Evolutionary conservation across 2,888 invertebrate genomes (phyloP).

Genomic region (Drosophila buzzatii): DNA sequence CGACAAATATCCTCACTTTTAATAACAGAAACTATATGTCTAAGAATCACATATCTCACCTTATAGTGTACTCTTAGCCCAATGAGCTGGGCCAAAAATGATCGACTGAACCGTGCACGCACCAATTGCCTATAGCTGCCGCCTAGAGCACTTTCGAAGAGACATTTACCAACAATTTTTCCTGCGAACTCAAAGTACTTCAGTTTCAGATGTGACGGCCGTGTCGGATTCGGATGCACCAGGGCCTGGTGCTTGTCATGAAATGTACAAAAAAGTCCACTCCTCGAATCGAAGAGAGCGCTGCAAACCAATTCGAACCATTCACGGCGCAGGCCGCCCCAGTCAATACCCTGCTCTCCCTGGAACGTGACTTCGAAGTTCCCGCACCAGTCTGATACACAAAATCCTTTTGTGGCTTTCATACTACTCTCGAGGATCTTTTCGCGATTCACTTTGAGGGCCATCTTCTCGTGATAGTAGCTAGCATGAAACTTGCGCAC

Average conservation of each 20-base stretch:
- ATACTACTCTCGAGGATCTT: conserved; percentile 93
- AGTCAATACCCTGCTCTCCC: conserved; percentile 98
- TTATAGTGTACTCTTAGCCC: conserved; percentile 96
- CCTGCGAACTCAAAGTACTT: conserved; percentile 97
- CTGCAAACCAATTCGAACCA: conserved; percentile 97
- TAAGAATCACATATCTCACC: conserved; percentile 85
- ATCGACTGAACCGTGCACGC: conserved; percentile 94
- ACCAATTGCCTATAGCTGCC: conserved; percentile 95
- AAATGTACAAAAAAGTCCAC: conserved; percentile 93
- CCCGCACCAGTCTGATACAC: conserved; percentile 96
- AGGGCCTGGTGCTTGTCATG: conserved; percentile 94
- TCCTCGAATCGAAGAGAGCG: conserved; percentile 93
- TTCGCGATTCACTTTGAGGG: conserved; percentile 92
- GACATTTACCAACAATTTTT: conserved; percentile 96
- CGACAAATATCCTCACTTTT: background rate
- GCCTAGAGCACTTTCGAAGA: conserved; percentile 96
- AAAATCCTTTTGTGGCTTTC: conserved; percentile 94
- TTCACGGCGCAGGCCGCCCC: conserved; percentile 96
- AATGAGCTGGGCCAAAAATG: conserved; percentile 97
- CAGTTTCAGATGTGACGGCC: conserved; percentile 91
- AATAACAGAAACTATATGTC: background rate
- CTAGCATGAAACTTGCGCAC: conserved; percentile 94
- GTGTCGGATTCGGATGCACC: conserved; percentile 94
- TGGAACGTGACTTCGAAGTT: conserved; percentile 97
- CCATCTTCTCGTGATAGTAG: conserved; percentile 93